A percentile compares a stretch with the other conserved stretches of the same genome.
Conservation (phyloP, 1,140 invertebrate species). For the Listronotus bonariensis region DNA sequence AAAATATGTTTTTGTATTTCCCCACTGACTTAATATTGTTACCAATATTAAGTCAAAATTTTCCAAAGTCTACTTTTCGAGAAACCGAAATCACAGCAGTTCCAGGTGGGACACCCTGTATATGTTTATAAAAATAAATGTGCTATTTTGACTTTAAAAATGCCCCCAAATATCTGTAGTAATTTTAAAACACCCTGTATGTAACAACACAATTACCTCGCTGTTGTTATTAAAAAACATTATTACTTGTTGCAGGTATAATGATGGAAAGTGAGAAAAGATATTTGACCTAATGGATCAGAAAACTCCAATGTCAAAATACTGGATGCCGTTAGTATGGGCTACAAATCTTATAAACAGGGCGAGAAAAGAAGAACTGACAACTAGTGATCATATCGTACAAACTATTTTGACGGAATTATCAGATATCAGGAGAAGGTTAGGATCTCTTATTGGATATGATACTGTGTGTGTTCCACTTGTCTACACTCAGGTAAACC, state of each 20-base stretch:
- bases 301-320: slow-evolving; percentile 87
- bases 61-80: no score
- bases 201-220: no score
- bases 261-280: slow-evolving; percentile 89
- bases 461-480: slow-evolving; percentile 97
- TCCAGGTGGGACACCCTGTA: no score
- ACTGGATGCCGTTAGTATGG: slow-evolving; percentile 92
- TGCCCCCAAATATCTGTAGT: no score
- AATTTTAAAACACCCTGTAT: no score
- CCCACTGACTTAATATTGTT: no score
- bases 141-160: no score
- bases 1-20: no score
- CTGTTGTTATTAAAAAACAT: no score
- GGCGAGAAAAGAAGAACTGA: slow-evolving; percentile 78
- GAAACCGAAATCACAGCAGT: no score
- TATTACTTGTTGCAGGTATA: slow-evolving; percentile 62
- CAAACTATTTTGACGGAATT: slow-evolving; percentile 82
- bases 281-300: slow-evolving; percentile 87
- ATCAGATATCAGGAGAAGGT: slow-evolving; percentile 77
- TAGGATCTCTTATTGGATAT: slow-evolving; percentile 85
- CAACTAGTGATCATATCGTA: slow-evolving; percentile 83
- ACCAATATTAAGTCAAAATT: no score
- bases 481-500: slow-evolving; percentile 93
- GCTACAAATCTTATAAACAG: slow-evolving; percentile 88
- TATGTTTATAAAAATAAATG: no score